These are phyloP conservation scores for Capreolus pygargus DNA, from an alignment of 2,113 vertebrate genomes.

Conservation along the genomic window DNA sequence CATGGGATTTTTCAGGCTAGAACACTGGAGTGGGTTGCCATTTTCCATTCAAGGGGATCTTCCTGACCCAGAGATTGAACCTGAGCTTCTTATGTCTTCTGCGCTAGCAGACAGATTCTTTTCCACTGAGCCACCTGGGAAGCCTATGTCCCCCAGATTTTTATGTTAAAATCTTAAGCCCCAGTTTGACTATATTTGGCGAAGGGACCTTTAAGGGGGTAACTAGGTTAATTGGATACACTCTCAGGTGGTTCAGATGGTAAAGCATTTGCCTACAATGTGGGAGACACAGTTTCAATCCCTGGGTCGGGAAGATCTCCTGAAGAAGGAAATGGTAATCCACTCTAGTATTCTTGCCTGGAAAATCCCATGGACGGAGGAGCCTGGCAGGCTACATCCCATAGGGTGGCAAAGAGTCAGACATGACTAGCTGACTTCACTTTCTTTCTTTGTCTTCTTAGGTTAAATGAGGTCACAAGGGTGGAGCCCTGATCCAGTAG, in stretches of 20 bases:
- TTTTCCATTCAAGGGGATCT: not conserved
- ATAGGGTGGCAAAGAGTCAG: not conserved
- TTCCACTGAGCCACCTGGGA: not conserved
- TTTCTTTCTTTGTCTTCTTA: not conserved
- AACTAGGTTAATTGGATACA: not conserved
- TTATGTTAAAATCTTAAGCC: not conserved
- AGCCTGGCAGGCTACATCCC: not conserved
- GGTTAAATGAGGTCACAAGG: not conserved
- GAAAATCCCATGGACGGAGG: accelerated
- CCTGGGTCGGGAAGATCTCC: not conserved
- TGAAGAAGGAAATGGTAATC: not conserved
- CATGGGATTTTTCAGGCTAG: not conserved
- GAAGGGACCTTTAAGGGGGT: not conserved
- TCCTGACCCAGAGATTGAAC: not conserved
- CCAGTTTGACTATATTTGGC: not conserved
- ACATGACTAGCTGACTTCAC: not conserved
- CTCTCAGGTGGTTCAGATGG: not conserved
- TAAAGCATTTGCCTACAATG: not conserved
- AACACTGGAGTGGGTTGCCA: not conserved
- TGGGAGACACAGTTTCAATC: not conserved
- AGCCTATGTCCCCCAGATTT: accelerated
- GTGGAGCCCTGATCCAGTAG: not conserved
- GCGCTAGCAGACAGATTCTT: not conserved
- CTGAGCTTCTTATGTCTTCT: not conserved
- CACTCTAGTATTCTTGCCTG: not conserved